Evolutionary conservation across 2,113 vertebrate genomes (phyloP).

Genomic region (Cyanoderma ruficeps): DNA sequence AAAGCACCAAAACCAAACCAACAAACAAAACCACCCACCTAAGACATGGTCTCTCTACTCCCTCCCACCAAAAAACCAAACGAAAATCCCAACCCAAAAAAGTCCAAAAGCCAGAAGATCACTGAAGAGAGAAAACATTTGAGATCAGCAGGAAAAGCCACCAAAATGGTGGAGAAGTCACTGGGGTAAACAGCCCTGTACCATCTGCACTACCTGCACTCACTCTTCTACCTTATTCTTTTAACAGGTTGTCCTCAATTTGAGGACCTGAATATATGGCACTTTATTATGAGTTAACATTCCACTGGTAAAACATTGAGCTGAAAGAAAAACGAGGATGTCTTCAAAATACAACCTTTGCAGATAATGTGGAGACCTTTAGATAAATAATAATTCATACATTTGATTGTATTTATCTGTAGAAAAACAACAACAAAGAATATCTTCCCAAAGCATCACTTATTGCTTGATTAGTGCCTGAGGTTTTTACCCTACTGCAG

Average conservation of each 20-base stretch:
- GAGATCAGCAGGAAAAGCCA: not conserved
- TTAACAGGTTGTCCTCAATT: not conserved
- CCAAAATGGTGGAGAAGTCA: not conserved
- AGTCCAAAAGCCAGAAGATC: not conserved
- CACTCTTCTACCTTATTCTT: not conserved
- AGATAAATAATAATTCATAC: not conserved
- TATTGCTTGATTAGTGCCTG: not conserved
- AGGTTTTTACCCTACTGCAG: not conserved
- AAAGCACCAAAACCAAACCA: not conserved
- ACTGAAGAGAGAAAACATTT: not conserved
- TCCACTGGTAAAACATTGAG: not conserved
- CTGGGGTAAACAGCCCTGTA: not conserved
- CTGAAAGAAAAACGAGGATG: not conserved
- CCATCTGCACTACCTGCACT: not conserved
- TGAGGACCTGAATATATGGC: not conserved
- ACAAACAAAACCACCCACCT: not conserved
- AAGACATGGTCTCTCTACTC: not conserved
- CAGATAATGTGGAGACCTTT: not conserved
- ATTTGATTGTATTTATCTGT: not conserved
- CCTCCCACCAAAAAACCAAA: fast-evolving
- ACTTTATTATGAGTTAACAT: not conserved
- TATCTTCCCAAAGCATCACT: not conserved
- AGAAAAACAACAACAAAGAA: not conserved
- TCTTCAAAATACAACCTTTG: not conserved
- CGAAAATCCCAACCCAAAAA: not conserved